A percentile compares a stretch with the other conserved stretches of the same genome.
Conservation (phyloP, 2,797 vertebrate species). For the Peromyscus melanophrys region DNA sequence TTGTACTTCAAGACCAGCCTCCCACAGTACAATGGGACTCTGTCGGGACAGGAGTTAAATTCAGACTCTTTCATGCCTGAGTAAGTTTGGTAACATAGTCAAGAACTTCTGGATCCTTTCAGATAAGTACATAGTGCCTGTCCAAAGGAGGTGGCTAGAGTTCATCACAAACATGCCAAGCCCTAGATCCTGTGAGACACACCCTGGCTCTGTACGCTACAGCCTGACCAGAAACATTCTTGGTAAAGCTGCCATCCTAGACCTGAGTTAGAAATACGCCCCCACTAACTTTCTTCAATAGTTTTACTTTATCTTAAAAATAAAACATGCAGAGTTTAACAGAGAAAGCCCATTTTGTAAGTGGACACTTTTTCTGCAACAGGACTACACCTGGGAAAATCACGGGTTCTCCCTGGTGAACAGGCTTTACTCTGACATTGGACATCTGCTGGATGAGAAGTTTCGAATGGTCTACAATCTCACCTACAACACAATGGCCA, state of each 20-base stretch:
- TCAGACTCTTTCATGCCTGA: background rate
- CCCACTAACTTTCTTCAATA: background rate
- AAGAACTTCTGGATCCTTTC: slow-evolving; percentile 1
- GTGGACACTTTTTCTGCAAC: slow-evolving; percentile 61
- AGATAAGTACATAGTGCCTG: background rate
- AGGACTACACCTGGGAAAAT: slow-evolving; percentile 95
- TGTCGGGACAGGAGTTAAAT: background rate
- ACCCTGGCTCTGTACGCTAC: background rate
- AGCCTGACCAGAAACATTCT: background rate
- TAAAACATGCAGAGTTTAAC: background rate
- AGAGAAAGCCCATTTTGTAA: slow-evolving; percentile 21
- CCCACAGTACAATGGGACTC: background rate
- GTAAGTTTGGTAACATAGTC: background rate
- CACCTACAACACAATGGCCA: slow-evolving; percentile 93
- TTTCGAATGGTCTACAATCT: slow-evolving; percentile 94
- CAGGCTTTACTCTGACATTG: slow-evolving; percentile 94
- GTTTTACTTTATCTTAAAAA: background rate
- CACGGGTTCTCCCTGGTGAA: slow-evolving; percentile 94
- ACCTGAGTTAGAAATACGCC: background rate
- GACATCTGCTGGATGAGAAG: slow-evolving; percentile 93
- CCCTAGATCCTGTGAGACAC: background rate
- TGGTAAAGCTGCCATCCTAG: slow-evolving; percentile 8
- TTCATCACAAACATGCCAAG: background rate
- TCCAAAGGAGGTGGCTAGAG: background rate
- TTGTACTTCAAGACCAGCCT: background rate